Percentiles rank a stretch among this genome's conserved stretches.
Evolutionary conservation across 1,140 invertebrate genomes (phyloP).

Genomic region (Euwallacea similis): DNA sequence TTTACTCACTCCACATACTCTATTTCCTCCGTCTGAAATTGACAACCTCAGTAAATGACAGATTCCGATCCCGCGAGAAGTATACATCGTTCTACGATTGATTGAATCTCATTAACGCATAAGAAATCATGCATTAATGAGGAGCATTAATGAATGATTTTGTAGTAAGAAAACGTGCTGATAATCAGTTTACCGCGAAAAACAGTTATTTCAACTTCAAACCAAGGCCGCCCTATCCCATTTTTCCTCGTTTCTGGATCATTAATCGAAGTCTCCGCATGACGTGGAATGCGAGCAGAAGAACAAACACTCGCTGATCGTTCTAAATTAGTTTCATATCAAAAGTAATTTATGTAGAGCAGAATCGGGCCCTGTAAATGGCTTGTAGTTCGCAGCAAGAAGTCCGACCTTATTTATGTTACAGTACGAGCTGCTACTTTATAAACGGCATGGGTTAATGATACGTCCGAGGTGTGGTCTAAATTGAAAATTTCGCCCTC

Average conservation of each 20-base stretch:
- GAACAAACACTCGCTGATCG: conserved; percentile 33
- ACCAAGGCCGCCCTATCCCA: no score
- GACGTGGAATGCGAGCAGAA: conserved; percentile 12
- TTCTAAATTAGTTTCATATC: conserved; percentile 31
- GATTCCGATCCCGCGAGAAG: no score
- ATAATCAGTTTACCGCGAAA: no score
- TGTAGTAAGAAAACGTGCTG: no score
- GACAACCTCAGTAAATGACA: no score
- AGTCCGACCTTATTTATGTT: conserved; percentile 28
- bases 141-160: no score
- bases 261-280: conserved; percentile 19
- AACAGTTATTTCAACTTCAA: no score
- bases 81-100: no score
- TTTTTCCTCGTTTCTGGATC: not conserved
- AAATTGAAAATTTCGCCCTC: not conserved
- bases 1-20: no score
- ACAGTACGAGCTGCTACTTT: conserved; percentile 25
- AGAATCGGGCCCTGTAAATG: conserved; percentile 21
- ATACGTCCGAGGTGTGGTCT: not conserved
- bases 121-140: no score
- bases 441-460: conserved; percentile 10
- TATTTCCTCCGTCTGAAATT: no score
- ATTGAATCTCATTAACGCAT: no score
- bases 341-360: conserved; percentile 33
- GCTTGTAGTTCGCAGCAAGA: conserved; percentile 31